These are phyloP conservation scores for Muricea muricata DNA, from an alignment of 92 coral and sea anemone genomes.

Conservation along the genomic window DNA sequence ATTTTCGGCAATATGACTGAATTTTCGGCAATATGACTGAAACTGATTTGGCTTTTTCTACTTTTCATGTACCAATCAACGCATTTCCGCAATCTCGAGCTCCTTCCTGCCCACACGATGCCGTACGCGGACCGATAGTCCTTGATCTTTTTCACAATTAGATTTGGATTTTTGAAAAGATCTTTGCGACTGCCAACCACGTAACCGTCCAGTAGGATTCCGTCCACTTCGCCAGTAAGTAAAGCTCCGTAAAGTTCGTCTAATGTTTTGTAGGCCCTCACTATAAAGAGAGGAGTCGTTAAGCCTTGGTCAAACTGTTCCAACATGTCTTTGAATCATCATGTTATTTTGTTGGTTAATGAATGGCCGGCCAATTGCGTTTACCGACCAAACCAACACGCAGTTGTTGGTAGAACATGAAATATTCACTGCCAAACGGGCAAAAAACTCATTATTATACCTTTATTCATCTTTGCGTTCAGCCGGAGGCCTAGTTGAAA, in stretches of 20 bases:
- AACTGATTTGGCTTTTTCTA: slow-evolving; percentile 68
- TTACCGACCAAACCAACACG: too few species aligned
- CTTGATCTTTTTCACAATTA: slow-evolving; percentile 66
- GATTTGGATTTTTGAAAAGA: slow-evolving; percentile 39
- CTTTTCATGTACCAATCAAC: slow-evolving; percentile 72
- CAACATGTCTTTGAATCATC: too few species aligned
- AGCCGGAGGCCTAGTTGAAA: slow-evolving; percentile 69
- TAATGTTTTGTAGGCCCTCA: not conserved
- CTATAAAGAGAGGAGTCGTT: not conserved
- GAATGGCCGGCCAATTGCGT: too few species aligned
- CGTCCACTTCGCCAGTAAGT: slow-evolving; percentile 27
- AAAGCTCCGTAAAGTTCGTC: slow-evolving; percentile 13
- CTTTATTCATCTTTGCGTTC: slow-evolving; percentile 73
- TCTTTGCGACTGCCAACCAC: slow-evolving; percentile 40
- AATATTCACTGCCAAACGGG: too few species aligned
- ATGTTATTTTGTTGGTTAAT: too few species aligned
- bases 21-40: too few species aligned
- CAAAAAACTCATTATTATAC: slow-evolving; percentile 47
- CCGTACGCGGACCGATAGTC: slow-evolving; percentile 81
- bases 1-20: slow-evolving; percentile 52
- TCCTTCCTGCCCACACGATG: slow-evolving; percentile 77
- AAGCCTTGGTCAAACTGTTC: not conserved
- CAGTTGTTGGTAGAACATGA: too few species aligned
- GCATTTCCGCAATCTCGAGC: slow-evolving; percentile 70
- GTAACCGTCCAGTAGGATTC: slow-evolving; percentile 25